These are phyloP conservation scores for Acanthopagrus latus DNA, from an alignment of 2,797 vertebrate species.

Conservation along the genomic window DNA sequence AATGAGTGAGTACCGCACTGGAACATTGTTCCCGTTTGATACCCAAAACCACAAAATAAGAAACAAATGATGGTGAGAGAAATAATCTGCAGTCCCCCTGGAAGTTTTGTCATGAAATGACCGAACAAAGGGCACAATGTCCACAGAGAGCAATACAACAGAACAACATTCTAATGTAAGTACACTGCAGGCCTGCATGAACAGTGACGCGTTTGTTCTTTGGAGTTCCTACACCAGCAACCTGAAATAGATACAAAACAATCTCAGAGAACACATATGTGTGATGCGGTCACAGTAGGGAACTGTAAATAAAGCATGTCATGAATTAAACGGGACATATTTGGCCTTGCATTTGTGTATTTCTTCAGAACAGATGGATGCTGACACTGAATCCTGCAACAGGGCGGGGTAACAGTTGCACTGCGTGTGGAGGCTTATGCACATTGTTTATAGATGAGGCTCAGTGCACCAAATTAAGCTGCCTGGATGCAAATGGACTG, in stretches of 20 bases:
- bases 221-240: too few relatives aligned
- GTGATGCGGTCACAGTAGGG: background rate
- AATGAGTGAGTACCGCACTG: too few relatives aligned
- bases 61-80: accelerated
- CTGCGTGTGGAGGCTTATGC: slow-evolving; percentile 31
- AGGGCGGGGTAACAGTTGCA: background rate
- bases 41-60: too few relatives aligned
- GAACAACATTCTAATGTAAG: too few relatives aligned
- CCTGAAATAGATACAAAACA: too few relatives aligned
- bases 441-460: slow-evolving; percentile 56
- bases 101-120: background rate
- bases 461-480: slow-evolving; percentile 76
- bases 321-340: background rate
- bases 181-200: too few relatives aligned
- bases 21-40: background rate
- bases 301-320: background rate
- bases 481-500: slow-evolving; percentile 67
- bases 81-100: background rate
- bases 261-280: background rate
- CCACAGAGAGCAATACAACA: background rate
- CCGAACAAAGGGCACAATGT: background rate
- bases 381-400: slow-evolving; percentile 18
- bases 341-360: background rate
- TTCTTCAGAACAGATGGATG: slow-evolving; percentile 12
- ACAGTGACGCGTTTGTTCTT: too few relatives aligned